These are phyloP conservation scores for Narcine bancroftii DNA, from an alignment of 2,113 vertebrate genomes.

Conservation along the genomic window DNA sequence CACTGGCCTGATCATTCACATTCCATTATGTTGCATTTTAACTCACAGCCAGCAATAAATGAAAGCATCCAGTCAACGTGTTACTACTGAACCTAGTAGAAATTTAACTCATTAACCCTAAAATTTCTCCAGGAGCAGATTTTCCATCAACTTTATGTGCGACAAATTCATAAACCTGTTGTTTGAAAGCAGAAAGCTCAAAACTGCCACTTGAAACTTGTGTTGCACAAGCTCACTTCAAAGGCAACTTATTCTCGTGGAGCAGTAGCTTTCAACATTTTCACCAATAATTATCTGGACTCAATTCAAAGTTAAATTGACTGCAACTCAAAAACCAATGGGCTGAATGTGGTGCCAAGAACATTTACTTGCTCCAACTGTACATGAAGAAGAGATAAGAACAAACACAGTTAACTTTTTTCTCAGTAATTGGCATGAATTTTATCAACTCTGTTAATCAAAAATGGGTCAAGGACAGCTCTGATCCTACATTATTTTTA, in stretches of 20 bases:
- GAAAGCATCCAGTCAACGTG: neutral
- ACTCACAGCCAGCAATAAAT: neutral
- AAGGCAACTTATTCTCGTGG: neutral
- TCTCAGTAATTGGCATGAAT: neutral
- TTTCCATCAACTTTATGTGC: neutral
- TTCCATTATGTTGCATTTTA: neutral
- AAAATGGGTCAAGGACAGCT: neutral
- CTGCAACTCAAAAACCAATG: neutral
- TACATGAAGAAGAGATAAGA: neutral
- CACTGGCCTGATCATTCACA: no score
- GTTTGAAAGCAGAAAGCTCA: neutral
- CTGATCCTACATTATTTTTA: slow-evolving; percentile 6
- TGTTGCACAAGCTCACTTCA: neutral
- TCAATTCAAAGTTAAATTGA: slow-evolving; percentile 11
- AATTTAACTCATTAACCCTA: neutral
- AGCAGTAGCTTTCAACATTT: neutral
- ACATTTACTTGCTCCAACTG: neutral
- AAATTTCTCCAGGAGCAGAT: neutral
- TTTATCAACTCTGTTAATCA: neutral
- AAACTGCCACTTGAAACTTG: neutral
- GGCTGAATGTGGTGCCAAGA: slow-evolving; percentile 8
- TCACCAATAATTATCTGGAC: neutral
- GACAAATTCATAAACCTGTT: neutral
- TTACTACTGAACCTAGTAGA: neutral
- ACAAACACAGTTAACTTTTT: slow-evolving; percentile 18